Evolutionary conservation across 2,888 invertebrate genomes (phyloP).

Genomic region (Drosophila buzzatii): DNA sequence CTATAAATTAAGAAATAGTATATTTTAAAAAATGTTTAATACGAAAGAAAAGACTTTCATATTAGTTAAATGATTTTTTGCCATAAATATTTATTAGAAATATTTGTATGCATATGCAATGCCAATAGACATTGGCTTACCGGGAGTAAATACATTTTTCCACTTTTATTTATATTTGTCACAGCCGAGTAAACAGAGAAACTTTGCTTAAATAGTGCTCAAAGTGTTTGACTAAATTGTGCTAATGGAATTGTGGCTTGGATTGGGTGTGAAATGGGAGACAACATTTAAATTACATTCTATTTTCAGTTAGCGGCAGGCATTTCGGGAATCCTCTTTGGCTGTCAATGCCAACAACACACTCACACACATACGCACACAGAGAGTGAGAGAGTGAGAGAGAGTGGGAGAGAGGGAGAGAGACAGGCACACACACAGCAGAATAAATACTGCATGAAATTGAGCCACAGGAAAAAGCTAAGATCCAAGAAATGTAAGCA

Average conservation of each 20-base stretch:
- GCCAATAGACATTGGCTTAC: not conserved
- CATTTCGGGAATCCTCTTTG: constrained; percentile 4
- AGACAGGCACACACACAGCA: not conserved
- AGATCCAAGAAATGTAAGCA: constrained; percentile 27
- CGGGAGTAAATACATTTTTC: no score
- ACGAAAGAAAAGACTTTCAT: no score
- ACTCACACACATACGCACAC: not conserved
- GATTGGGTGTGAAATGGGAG: constrained; percentile 21
- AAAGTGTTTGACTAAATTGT: not conserved
- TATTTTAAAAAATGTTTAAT: not conserved
- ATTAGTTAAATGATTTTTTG: not conserved
- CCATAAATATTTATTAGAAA: not conserved
- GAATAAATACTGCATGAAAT: constrained; percentile 12
- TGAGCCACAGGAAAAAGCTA: constrained; percentile 8
- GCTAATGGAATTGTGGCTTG: not conserved
- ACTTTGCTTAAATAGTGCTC: not conserved
- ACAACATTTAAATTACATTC: constrained; percentile 15
- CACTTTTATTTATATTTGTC: not conserved
- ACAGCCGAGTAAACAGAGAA: not conserved
- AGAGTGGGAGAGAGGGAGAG: no score
- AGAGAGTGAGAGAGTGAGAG: not conserved
- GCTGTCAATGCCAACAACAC: constrained; percentile 23
- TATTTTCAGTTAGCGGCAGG: constrained; percentile 16
- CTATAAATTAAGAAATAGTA: not conserved
- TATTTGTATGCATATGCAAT: no score